These are phyloP conservation scores for Micropterix aruncella DNA, from an alignment of 2,888 invertebrate species.

Conservation along the genomic window DNA sequence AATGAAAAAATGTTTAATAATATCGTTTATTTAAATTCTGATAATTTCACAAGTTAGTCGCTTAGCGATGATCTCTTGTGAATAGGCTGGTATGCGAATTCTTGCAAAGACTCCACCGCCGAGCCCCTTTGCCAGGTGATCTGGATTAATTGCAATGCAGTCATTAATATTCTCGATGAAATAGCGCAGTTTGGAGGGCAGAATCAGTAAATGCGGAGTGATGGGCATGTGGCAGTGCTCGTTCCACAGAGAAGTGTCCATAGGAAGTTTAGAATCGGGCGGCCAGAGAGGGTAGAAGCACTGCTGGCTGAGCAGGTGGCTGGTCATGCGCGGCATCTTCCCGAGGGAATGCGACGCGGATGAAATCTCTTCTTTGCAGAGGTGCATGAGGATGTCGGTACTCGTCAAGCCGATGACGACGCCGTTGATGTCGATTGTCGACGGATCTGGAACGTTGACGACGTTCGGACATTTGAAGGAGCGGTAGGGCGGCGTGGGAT, in stretches of 20 bases:
- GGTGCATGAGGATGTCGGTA: slow-evolving; percentile 70
- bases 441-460: slow-evolving; percentile 67
- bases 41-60: not conserved
- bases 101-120: slow-evolving; percentile 67
- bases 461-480: slow-evolving; percentile 44
- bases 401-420: slow-evolving; percentile 67
- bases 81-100: slow-evolving; percentile 36
- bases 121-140: slow-evolving; percentile 58
- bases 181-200: slow-evolving; percentile 74
- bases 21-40: too few species aligned
- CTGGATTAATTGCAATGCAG: slow-evolving; percentile 76
- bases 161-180: slow-evolving; percentile 72
- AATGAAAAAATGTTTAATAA: too few species aligned
- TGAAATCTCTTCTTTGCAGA: slow-evolving; percentile 66
- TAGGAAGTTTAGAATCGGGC: slow-evolving; percentile 44
- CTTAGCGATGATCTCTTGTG: not conserved
- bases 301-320: slow-evolving; percentile 63
- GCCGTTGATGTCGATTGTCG: slow-evolving; percentile 62
- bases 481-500: slow-evolving; percentile 70
- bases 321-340: slow-evolving; percentile 59
- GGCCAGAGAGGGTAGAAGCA: slow-evolving; percentile 76
- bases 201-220: slow-evolving; percentile 68
- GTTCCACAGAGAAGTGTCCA: slow-evolving; percentile 60
- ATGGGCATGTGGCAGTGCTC: slow-evolving; percentile 54
- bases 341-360: slow-evolving; percentile 24